Evolutionary conservation across 1,140 invertebrate species (phyloP), one percentile per base, ranked within the genome.

Genomic region (Heliconius melpomene): DNA sequence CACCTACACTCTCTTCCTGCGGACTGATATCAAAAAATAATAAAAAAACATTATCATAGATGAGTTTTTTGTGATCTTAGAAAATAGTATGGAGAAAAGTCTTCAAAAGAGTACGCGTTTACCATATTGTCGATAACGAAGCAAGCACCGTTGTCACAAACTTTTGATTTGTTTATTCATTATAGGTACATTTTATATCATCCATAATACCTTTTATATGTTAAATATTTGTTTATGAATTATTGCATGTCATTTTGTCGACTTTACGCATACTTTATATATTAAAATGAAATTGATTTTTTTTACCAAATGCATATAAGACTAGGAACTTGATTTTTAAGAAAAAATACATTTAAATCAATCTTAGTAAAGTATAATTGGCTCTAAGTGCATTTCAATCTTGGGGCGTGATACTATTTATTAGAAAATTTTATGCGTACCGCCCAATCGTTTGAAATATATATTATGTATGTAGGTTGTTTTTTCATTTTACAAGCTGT

Each of bases 51-150:
- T 18, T 50, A 13, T 13, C 46, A 50, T 50, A 50, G 50, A 20
- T 18, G 50, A 52, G n/a, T 57, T 11, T 23, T n/a, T 57, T 9
- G 54, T 23, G 54, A 57, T 3, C n/a, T 57, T 57, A 23, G 54
- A 23, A 9, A 66, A 16, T 26, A 66, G 57, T 57, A 57, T 57
- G 20, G 20, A 66, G n/a, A 66, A 29, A 20, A 9, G 9, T 29
- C 11, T 66, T 29, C 9, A 29, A 66, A 66, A 66, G 23, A 66
- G 26, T 66, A 66, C 60, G 60, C 60, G 60, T 29, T 29, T 66
- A 82, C 87, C 87, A 88, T 88, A 88, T 88, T 88, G 87, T 88
- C 87, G 86, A 84, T 89, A 87, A 88, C 74, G 79, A 88, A 88
- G 87, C 88, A 72, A 81, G 72, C 36, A 26, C 46, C n/a, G n/a